Conservation (phyloP, 2,113 vertebrate species). For the Antennarius striatus region DNA sequence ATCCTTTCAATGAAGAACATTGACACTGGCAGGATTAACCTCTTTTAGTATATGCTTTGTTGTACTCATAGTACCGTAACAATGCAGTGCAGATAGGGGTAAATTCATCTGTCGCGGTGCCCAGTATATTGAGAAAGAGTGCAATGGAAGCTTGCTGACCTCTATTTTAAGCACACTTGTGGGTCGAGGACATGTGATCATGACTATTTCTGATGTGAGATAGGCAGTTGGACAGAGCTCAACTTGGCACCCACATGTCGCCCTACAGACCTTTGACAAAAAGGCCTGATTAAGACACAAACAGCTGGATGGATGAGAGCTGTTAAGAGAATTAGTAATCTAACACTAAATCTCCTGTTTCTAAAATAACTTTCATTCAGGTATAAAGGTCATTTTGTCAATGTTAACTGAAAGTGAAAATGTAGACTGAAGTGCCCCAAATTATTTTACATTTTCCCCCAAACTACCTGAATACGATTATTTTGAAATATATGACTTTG, state of each 20-base stretch:
- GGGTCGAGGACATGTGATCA: slow-evolving; percentile 74
- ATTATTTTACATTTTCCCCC: background rate
- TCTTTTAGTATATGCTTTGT: too few species aligned
- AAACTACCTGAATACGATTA: background rate
- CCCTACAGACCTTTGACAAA: slow-evolving; percentile 66
- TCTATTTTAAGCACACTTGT: slow-evolving; percentile 77
- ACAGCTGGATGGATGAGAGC: slow-evolving; percentile 48
- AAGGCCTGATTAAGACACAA: slow-evolving; percentile 53
- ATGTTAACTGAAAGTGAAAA: slow-evolving; percentile 4
- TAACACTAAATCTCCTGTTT: slow-evolving; percentile 24
- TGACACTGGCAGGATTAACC: too few species aligned
- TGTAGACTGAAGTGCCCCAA: background rate
- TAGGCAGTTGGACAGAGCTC: slow-evolving; percentile 68
- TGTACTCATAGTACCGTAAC: too few species aligned
- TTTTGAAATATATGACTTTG: background rate
- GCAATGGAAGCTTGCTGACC: slow-evolving; percentile 33
- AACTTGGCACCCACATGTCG: slow-evolving; percentile 72
- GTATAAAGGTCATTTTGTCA: slow-evolving; percentile 9
- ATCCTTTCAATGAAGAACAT: too few species aligned
- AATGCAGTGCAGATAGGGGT: background rate
- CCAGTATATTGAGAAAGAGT: slow-evolving; percentile 51
- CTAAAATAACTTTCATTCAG: slow-evolving; percentile 31
- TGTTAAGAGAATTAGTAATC: slow-evolving; percentile 36
- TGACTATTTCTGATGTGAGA: slow-evolving; percentile 77
- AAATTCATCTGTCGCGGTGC: slow-evolving; percentile 19